A percentile compares a stretch with the other conserved stretches of the same genome.
Conservation (phyloP, 2,113 vertebrate species). For the Pitta sordida region DNA sequence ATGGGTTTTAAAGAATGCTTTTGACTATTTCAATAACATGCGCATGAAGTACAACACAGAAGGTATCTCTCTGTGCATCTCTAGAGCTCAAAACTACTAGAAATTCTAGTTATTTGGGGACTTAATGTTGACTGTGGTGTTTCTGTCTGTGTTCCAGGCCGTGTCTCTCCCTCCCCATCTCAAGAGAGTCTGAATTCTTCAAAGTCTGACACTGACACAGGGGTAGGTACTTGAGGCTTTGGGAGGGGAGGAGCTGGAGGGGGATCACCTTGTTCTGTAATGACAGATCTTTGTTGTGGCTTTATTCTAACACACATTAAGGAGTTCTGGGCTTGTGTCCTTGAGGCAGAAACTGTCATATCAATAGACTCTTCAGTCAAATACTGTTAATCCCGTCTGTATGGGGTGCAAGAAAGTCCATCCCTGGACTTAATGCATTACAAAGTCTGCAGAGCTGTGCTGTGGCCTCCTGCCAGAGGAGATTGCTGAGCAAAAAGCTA, state of each 20-base stretch:
- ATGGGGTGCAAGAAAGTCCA: not conserved
- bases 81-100: not conserved
- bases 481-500: not conserved
- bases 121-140: not conserved
- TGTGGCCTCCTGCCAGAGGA: not conserved
- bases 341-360: not conserved
- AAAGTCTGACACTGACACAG: constrained; percentile 93
- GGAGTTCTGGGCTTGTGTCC: not conserved
- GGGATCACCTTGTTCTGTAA: not conserved
- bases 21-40: constrained; percentile 99
- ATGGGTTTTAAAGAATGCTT: constrained; percentile 96
- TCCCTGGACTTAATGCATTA: not conserved
- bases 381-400: not conserved
- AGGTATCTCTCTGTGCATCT: constrained; percentile 69
- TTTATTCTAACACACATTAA: not conserved
- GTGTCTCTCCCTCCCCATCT: constrained; percentile 96
- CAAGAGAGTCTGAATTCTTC: constrained; percentile 98
- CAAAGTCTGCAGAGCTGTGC: not conserved
- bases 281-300: not conserved
- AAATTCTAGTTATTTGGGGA: not conserved
- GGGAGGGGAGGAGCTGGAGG: no score
- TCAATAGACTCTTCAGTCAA: not conserved
- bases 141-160: constrained; percentile 76
- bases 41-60: constrained; percentile 98
- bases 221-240: constrained; percentile 69